A percentile compares a stretch with the other conserved stretches of the same genome.
These are phyloP conservation scores for Latrodectus geometricus DNA, from an alignment of 1,140 invertebrate genomes.

Conservation along the genomic window DNA sequence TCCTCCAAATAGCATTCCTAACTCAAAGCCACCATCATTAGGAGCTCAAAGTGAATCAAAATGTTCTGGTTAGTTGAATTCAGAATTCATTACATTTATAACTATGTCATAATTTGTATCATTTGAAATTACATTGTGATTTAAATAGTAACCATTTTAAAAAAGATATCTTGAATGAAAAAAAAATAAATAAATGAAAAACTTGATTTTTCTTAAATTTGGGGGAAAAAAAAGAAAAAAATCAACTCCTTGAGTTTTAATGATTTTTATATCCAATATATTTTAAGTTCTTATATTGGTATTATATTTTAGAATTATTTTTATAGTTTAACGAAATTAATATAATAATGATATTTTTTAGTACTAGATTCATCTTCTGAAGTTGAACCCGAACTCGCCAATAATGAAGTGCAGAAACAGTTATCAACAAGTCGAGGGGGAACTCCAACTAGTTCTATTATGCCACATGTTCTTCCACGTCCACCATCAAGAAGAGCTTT, in stretches of 20 bases:
- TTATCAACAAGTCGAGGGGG: conserved; percentile 63
- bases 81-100: not conserved
- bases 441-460: conserved; percentile 71
- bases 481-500: conserved; percentile 79
- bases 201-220: no score
- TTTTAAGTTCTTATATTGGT: no score
- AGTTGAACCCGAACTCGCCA: conserved; percentile 48
- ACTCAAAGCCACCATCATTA: conserved; percentile 42
- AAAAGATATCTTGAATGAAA: no score
- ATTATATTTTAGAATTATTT: no score
- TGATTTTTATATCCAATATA: no score
- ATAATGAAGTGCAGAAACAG: conserved; percentile 41
- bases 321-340: no score
- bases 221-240: no score
- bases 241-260: no score
- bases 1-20: conserved; percentile 51
- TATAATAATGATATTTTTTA: not conserved
- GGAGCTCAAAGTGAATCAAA: conserved; percentile 65
- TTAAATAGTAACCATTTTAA: no score
- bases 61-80: conserved; percentile 26
- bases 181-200: no score
- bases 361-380: conserved; percentile 34
- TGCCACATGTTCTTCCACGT: conserved; percentile 81
- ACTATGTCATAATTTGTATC: not conserved
- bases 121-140: not conserved